These are phyloP conservation scores for Therioaphis trifolii DNA, from an alignment of 2,888 invertebrate genomes.

Conservation along the genomic window DNA sequence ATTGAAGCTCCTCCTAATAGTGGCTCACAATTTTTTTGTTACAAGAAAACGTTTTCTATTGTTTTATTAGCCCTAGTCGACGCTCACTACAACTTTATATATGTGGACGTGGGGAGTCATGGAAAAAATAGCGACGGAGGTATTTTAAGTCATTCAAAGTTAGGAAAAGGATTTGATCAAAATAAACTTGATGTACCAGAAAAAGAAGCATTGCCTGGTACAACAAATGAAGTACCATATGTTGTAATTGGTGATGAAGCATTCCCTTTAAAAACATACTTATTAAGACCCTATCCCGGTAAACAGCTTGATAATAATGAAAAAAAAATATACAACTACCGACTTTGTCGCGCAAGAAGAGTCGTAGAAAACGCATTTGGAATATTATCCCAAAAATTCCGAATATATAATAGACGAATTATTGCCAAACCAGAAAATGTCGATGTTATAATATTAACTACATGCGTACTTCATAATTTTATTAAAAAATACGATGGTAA, in stretches of 20 bases:
- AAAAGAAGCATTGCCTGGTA: constrained; percentile 13
- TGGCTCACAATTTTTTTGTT: constrained; percentile 14
- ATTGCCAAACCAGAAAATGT: constrained; percentile 18
- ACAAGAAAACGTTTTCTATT: not conserved
- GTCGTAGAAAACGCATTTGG: constrained; percentile 9
- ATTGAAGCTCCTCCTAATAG: constrained; percentile 1
- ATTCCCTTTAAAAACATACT: too few relatives aligned
- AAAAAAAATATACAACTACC: too few relatives aligned
- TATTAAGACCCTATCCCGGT: too few relatives aligned
- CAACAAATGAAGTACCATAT: constrained; percentile 26
- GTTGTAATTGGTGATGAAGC: too few relatives aligned
- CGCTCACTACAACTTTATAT: constrained; percentile 9
- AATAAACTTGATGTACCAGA: constrained; percentile 14
- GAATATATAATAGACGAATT: constrained; percentile 24
- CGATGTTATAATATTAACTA: constrained; percentile 22
- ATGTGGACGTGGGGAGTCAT: constrained; percentile 6
- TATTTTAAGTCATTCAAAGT: too few relatives aligned
- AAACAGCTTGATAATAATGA: too few relatives aligned
- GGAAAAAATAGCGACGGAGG: too few relatives aligned
- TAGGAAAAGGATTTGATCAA: constrained; percentile 27
- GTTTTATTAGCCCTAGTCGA: too few relatives aligned
- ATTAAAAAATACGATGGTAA: constrained; percentile 20
- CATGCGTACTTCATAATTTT: too few relatives aligned
- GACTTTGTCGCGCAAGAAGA: too few relatives aligned
- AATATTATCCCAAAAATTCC: too few relatives aligned